These are phyloP conservation scores for Folsomia manolachei DNA, from an alignment of 2,888 invertebrate species.

Conservation along the genomic window DNA sequence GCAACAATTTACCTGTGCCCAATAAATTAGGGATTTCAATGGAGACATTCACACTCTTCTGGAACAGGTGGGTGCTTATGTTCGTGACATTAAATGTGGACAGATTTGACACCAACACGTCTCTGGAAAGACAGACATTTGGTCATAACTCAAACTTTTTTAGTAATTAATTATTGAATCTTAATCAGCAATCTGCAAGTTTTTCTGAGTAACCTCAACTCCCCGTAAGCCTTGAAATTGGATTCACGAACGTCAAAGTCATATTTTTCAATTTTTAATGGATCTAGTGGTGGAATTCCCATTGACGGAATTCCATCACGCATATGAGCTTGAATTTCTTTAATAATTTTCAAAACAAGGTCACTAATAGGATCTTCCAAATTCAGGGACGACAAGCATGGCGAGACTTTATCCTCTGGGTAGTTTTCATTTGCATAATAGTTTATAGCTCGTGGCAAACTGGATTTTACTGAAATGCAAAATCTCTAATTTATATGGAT, in stretches of 20 bases:
- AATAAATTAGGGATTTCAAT: constrained; percentile 17
- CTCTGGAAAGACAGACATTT: constrained; percentile 3
- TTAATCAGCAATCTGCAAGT: too few species aligned
- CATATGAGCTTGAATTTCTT: constrained; percentile 26
- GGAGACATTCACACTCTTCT: constrained; percentile 24
- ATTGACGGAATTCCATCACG: constrained; percentile 24
- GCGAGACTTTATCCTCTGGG: too few species aligned
- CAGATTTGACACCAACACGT: constrained; percentile 16
- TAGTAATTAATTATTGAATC: too few species aligned
- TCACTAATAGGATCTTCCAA: neutral
- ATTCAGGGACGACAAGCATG: too few species aligned
- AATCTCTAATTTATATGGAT: too few species aligned
- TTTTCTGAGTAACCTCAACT: constrained; percentile 1
- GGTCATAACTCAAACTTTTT: too few species aligned
- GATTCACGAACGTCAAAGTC: constrained; percentile 2
- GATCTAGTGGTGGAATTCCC: constrained; percentile 36
- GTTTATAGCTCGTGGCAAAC: too few species aligned
- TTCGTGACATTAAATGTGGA: constrained; percentile 23
- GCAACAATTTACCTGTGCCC: constrained; percentile 21
- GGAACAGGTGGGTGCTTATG: constrained; percentile 17
- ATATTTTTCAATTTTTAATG: constrained; percentile 9
- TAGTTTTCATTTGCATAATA: too few species aligned
- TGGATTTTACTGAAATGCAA: too few species aligned
- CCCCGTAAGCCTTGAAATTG: constrained; percentile 18
- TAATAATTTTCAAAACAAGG: constrained; percentile 21